Evolutionary conservation across 1,140 invertebrate species (phyloP).

Genomic region (Cepaea nemoralis): DNA sequence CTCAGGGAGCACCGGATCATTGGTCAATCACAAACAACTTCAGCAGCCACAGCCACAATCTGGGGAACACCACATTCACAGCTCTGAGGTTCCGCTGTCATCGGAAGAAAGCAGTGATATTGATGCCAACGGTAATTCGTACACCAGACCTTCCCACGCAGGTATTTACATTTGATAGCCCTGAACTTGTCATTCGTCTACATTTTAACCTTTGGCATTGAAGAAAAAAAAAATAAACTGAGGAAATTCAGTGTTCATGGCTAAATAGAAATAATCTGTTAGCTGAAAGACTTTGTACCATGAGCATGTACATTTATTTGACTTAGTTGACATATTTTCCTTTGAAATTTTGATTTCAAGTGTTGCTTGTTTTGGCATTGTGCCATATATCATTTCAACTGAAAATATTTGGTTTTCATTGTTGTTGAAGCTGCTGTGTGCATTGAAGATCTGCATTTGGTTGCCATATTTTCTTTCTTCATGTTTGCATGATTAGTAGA

Average conservation of each 20-base stretch:
- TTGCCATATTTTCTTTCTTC: not conserved
- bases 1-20: constrained; percentile 18
- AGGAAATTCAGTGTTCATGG: no score
- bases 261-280: no score
- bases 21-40: constrained; percentile 5
- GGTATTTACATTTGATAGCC: constrained; percentile 28
- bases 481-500: constrained; percentile 16
- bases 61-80: constrained; percentile 28
- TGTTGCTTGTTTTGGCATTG: not conserved
- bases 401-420: not conserved
- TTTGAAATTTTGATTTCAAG: not conserved
- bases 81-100: not conserved
- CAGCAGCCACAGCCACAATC: not conserved
- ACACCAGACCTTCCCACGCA: constrained; percentile 34
- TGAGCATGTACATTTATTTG: not conserved
- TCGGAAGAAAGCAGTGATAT: constrained; percentile 39
- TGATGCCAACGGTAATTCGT: constrained; percentile 21
- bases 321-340: not conserved
- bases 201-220: not conserved
- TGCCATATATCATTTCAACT: not conserved
- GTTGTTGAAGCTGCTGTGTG: not conserved
- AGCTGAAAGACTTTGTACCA: not conserved
- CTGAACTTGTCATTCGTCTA: not conserved
- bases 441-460: constrained; percentile 14
- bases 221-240: no score